Evolutionary conservation across 2,113 vertebrate species (phyloP), one percentile per base, ranked within the genome.

Genomic region (Phrynosoma blainvillii): DNA sequence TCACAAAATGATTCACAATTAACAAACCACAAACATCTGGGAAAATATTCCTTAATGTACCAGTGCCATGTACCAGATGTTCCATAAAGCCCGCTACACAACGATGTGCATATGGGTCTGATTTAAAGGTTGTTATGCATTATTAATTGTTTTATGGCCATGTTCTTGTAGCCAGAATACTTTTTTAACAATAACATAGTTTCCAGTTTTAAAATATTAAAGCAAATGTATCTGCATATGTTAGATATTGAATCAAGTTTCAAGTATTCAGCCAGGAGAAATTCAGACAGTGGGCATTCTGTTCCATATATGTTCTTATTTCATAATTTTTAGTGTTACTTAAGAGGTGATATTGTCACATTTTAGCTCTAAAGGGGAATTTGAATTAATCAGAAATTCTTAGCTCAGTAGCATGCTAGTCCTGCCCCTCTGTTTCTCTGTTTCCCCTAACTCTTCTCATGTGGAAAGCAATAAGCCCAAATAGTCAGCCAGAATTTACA

Each of bases 21-120:
- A 89, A 54, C 56, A 83, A 83, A 80, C 42, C 74, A 70, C 68
- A 85, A 62, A 40, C 71, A 75, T 74, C 62, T 87, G 56, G 73
- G 14, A 42, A 90, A 87, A 87, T 82, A 70, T 56, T 42, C 68
- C 13, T 83, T 85, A 36, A 79, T 32, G 27, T 62, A 54, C 59
- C 71, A 47, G 54, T 77, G 30, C 84, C 71, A 83, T 68, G 62
- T 83, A 89, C 79, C 54, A 89, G 25, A 90, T 89, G 70, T 76
- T 36, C 8, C 56, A 76, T 88, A 76, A 42, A 83, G 12, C 54
- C 56, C 56, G 25, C 59, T 14, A 23, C 32, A 85, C 62, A 25
- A 40, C 76, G 32, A 16, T 87, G 66, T 88, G 52, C 87, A 90
- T 73, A 76, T 73, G 84, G 16, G 40, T 47, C 30, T 89, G 47